These are phyloP conservation scores for Diaprepes abbreviatus DNA, from an alignment of 2,888 invertebrate genomes.

Conservation along the genomic window DNA sequence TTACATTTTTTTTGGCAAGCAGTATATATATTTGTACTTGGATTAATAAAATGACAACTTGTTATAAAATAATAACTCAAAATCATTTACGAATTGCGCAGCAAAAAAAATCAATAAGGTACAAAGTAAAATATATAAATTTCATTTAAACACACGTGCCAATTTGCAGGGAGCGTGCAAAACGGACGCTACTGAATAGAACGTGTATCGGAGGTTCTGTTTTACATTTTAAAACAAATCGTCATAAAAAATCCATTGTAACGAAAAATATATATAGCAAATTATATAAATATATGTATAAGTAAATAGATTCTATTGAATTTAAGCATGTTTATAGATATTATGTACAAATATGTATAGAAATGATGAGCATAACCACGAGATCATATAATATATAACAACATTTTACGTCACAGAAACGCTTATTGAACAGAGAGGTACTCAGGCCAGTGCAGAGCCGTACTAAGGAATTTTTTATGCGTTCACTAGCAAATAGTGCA, in stretches of 20 bases:
- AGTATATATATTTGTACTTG: conserved; percentile 4
- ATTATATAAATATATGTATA: conserved; percentile 46
- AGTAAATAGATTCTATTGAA: conserved; percentile 41
- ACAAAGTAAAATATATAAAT: no score
- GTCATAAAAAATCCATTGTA: not conserved
- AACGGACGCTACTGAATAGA: no score
- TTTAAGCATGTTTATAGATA: conserved; percentile 45
- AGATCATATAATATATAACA: conserved; percentile 64
- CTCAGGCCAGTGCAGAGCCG: not conserved
- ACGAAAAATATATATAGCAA: conserved; percentile 22
- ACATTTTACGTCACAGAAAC: conserved; percentile 57
- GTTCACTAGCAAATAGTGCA: no score
- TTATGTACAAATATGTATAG: conserved; percentile 66
- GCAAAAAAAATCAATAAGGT: no score
- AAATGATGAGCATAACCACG: conserved; percentile 65
- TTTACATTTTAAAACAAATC: conserved; percentile 9
- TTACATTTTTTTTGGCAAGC: conserved; percentile 1
- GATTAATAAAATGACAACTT: not conserved
- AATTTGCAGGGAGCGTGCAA: no score
- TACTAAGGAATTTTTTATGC: not conserved
- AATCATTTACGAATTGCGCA: no score
- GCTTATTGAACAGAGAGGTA: conserved; percentile 25
- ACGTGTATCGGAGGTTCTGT: no score
- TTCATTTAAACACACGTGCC: no score
- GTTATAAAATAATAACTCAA: not conserved